Evolutionary conservation across 2,113 vertebrate genomes (phyloP).

Genomic region (Mormyrus lacerda): DNA sequence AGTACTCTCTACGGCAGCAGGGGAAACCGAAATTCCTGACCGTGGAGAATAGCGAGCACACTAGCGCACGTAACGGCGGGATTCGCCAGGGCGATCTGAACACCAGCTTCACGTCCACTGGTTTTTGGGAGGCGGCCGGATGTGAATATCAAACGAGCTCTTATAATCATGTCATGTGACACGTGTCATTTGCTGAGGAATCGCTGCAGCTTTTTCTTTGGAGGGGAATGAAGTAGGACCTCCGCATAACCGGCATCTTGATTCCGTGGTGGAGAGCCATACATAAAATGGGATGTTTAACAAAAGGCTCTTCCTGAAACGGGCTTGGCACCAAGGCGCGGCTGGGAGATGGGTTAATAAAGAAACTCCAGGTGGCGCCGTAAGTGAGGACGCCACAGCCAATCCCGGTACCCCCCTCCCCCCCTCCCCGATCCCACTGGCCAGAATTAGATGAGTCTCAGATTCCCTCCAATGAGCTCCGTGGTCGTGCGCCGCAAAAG

Average conservation of each 20-base stretch:
- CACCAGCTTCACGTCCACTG: neutral
- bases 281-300: constrained; percentile 53
- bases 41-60: neutral
- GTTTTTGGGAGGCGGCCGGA: neutral
- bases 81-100: neutral
- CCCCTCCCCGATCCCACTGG: neutral
- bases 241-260: constrained; percentile 40
- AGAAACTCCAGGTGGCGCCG: neutral
- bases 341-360: neutral
- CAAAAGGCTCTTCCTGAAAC: neutral
- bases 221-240: constrained; percentile 30
- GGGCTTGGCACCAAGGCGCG: neutral
- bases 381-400: neutral
- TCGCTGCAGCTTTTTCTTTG: constrained; percentile 28
- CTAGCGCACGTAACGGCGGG: no score
- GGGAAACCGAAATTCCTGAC: neutral
- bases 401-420: neutral
- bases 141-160: neutral
- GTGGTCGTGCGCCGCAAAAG: neutral
- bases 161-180: neutral
- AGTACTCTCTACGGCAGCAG: neutral
- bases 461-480: neutral
- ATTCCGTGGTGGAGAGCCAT: constrained; percentile 40
- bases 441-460: neutral
- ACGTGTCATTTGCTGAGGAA: constrained; percentile 35